phyloP scores from a whole-genome alignment of 2,888 invertebrate genomes.

The Thera obeliscata region DNA sequence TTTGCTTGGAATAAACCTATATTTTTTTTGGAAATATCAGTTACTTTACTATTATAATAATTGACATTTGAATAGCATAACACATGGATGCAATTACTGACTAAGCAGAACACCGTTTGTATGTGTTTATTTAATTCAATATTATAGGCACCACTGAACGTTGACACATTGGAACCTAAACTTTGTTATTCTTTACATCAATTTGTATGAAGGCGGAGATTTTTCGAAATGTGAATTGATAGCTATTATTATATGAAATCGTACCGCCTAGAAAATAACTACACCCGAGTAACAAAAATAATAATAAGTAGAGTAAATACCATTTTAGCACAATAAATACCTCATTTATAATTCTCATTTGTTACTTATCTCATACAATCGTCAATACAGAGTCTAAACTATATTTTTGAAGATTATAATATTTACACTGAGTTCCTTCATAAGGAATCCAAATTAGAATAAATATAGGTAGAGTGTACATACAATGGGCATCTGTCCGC shows the following conservation, averaged over 20 bases:
- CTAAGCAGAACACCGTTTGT: slow-evolving; percentile 38
- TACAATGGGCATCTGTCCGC: slow-evolving; percentile 77
- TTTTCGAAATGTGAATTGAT: slow-evolving; percentile 27
- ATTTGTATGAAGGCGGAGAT: slow-evolving; percentile 26
- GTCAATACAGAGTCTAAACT: slow-evolving; percentile 73
- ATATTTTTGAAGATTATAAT: slow-evolving; percentile 72
- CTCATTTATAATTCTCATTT: slow-evolving; percentile 71
- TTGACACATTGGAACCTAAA: slow-evolving; percentile 7
- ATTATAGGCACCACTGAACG: slow-evolving; percentile 14
- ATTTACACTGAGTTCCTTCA: slow-evolving; percentile 75
- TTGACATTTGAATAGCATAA: slow-evolving; percentile 68
- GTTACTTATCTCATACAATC: slow-evolving; percentile 63
- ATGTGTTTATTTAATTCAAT: slow-evolving; percentile 8
- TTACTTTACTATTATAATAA: slow-evolving; percentile 57
- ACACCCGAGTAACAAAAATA: slow-evolving; percentile 58
- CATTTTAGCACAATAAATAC: slow-evolving; percentile 70
- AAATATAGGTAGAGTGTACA: slow-evolving; percentile 68
- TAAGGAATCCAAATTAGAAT: slow-evolving; percentile 74
- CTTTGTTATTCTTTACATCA: not conserved
- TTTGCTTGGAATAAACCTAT: slow-evolving; percentile 38
- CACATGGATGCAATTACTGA: slow-evolving; percentile 54
- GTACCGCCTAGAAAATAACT: slow-evolving; percentile 58
- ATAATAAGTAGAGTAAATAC: slow-evolving; percentile 56
- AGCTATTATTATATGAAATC: slow-evolving; percentile 18
- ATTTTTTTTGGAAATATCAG: slow-evolving; percentile 40